Percentiles rank a stretch among this genome's conserved stretches.
These are phyloP conservation scores for Neoascia interrupta DNA, from an alignment of 2,888 invertebrate genomes.

Conservation along the genomic window DNA sequence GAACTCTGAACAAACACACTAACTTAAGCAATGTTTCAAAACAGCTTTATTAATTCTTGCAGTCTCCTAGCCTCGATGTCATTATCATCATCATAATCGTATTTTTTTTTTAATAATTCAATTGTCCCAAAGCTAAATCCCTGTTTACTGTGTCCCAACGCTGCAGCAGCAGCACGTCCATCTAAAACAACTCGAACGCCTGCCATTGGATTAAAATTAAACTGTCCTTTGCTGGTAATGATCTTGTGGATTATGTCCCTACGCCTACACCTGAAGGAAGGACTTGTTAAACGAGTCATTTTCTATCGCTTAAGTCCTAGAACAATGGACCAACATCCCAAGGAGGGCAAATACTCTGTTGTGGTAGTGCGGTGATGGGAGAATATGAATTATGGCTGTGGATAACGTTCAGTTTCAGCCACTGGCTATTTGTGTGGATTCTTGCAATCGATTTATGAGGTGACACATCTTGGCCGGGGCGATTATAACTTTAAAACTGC, in stretches of 20 bases:
- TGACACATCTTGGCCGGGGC: constrained; percentile 23
- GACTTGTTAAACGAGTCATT: constrained; percentile 41
- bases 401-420: constrained; percentile 38
- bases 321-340: no score
- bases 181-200: constrained; percentile 1
- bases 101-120: no score
- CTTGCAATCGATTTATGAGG: constrained; percentile 43
- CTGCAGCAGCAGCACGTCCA: no score
- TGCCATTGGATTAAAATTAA: constrained; percentile 40
- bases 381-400: constrained; percentile 38
- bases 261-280: constrained; percentile 44
- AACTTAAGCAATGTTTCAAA: no score
- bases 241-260: constrained; percentile 33
- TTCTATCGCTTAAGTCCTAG: constrained; percentile 33
- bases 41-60: no score
- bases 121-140: no score
- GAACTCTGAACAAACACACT: no score
- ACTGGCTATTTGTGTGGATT: constrained; percentile 48
- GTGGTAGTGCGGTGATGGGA: neutral
- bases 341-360: neutral
- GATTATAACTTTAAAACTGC: no score
- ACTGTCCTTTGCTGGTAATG: constrained; percentile 34
- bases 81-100: no score
- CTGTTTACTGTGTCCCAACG: no score
- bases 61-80: no score